Base-by-base conservation (phyloP, 2,888 invertebrate species). In the Amphipyra berbera region DNA sequence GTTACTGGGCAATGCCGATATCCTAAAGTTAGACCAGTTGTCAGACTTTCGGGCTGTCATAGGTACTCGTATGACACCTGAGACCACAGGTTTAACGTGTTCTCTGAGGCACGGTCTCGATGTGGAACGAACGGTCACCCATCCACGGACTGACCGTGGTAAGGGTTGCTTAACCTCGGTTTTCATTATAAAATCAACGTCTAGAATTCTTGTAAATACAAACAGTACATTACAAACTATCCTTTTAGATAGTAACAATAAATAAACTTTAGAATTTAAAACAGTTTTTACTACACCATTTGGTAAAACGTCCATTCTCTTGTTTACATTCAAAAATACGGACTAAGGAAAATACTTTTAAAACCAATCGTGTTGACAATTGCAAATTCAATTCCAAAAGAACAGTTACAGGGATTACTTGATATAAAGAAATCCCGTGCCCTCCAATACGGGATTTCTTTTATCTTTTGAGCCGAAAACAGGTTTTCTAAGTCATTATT, bases 331-430 rank as follows among this genome's bases (percentile, higher is more conserved):
- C 8, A 5, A 21, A 48, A 49, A 27, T n/a, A 1, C 6, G 37
- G 13, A 45, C 15, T 38, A 10, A 44, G 13, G 15, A 35, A 49
- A 45, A 21, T 21, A 40, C 14, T 9, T 40, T 47, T 55, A 35
- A 49, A 37, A 5, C 12, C 33, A 64, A 55, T 64, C 37, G 41
- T 55, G 15, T 55, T 50, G 55, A 50, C 30, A 30, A 30, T 27
- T 21, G 12, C 4, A 44, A 10, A 44, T 12, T 27, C 21, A 8
- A 30, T 14, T 14, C 2, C 4, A 0, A 7, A 30, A 7, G 12
- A 38, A n/a, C n/a, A 38, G 0, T 38, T 38, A 2, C 38, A 38
- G 38, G n/a, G 38, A 7, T 30, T 30, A 30, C 7, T 0, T 30
- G 6, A 30, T 30, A 7, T 30, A 38, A 38, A 38, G 5, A 38